A percentile compares a stretch with the other conserved stretches of the same genome.
phyloP scores from a whole-genome alignment of 2,113 vertebrate species.

The Anas platyrhynchos region DNA sequence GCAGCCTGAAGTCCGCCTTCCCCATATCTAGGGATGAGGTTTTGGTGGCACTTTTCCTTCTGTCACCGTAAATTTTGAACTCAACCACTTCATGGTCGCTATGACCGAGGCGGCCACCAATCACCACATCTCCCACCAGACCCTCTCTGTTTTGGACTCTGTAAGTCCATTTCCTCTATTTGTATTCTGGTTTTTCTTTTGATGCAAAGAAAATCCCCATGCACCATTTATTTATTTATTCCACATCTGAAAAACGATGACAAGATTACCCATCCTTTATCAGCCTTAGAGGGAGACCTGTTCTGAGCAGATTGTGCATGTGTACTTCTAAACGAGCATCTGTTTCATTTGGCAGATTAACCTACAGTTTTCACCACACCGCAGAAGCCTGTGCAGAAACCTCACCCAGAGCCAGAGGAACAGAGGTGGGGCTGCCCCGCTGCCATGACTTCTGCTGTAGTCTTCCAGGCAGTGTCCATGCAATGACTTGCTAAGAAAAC shows the following conservation, averaged over 20 bases:
- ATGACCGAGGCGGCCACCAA: no score
- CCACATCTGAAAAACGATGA: background rate
- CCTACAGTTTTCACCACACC: background rate
- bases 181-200: background rate
- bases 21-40: no score
- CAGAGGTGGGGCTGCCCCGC: background rate
- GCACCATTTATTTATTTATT: background rate
- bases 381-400: background rate
- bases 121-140: no score
- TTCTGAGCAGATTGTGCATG: background rate
- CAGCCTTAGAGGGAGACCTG: background rate
- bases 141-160: no score
- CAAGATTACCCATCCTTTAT: background rate
- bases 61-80: no score
- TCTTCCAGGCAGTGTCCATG: background rate
- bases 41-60: no score
- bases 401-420: background rate
- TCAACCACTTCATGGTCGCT: no score
- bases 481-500: background rate
- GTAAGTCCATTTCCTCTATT: background rate
- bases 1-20: no score
- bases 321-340: background rate
- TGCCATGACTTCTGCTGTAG: background rate
- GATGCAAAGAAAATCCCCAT: background rate
- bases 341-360: background rate